These are phyloP conservation scores for Scolanthus callimorphus DNA, from an alignment of 92 coral and sea anemone species.

Conservation along the genomic window DNA sequence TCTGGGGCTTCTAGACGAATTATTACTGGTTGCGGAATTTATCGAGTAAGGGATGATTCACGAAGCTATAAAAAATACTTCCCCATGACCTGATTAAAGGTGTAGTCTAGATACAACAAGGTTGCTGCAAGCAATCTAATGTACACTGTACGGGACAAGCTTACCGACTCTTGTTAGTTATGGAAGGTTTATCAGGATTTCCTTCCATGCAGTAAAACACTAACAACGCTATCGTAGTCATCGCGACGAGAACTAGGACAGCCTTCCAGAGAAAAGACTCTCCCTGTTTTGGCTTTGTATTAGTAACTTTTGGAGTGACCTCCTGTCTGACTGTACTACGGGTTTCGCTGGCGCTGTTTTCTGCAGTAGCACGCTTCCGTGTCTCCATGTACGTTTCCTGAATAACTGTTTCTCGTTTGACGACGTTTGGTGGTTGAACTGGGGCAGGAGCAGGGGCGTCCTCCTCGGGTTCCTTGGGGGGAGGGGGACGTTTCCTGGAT, in stretches of 20 bases:
- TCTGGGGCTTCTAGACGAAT: too few species aligned
- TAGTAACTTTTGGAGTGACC: not conserved
- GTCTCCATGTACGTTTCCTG: slow-evolving; percentile 26
- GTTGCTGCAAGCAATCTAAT: too few species aligned
- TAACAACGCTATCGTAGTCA: slow-evolving; percentile 34
- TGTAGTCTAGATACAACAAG: too few species aligned
- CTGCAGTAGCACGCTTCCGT: slow-evolving; percentile 20
- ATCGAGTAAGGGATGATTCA: too few species aligned
- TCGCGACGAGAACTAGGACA: slow-evolving; percentile 40
- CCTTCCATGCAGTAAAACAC: slow-evolving; percentile 61
- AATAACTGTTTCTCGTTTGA: slow-evolving; percentile 26
- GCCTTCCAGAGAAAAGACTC: slow-evolving; percentile 34
- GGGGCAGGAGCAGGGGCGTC: slow-evolving; percentile 1
- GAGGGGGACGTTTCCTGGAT: not conserved
- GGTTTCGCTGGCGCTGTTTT: slow-evolving; percentile 7
- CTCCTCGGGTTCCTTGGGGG: not conserved
- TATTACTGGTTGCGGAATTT: too few species aligned
- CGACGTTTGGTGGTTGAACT: slow-evolving; percentile 14
- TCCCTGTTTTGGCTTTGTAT: not conserved
- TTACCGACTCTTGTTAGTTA: not conserved
- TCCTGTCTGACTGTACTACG: not conserved
- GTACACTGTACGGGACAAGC: too few species aligned
- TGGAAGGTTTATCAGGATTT: slow-evolving; percentile 14
- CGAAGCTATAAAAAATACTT: too few species aligned
- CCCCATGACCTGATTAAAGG: too few species aligned